Evolutionary conservation across 2,797 vertebrate species (phyloP).

Genomic region (Todus mexicanus): DNA sequence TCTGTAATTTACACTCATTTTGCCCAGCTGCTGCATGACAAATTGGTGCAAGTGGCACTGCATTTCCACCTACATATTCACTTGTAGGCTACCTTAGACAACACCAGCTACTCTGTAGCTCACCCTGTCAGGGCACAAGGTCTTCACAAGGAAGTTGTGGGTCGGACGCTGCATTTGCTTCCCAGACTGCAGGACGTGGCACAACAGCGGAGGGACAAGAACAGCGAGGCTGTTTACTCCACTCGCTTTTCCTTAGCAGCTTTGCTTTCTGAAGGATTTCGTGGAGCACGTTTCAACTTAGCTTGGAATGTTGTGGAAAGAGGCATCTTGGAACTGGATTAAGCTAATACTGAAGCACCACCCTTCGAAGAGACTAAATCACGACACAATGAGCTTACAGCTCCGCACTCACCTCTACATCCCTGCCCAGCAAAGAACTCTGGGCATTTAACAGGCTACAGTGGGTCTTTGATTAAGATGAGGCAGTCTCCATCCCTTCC

Average conservation of each 20-base stretch:
- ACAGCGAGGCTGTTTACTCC: neutral
- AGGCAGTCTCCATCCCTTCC: neutral
- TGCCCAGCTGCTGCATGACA: constrained; percentile 36
- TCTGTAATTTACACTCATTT: constrained; percentile 40
- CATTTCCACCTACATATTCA: constrained; percentile 46
- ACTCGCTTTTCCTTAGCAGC: neutral
- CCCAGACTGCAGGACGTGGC: neutral
- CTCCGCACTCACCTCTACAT: neutral
- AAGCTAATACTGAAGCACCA: neutral
- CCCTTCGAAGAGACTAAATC: neutral
- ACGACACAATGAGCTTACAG: neutral
- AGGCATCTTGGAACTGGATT: neutral
- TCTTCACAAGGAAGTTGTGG: neutral
- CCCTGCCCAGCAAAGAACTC: neutral
- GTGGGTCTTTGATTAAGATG: neutral
- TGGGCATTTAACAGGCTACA: neutral
- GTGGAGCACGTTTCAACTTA: fast-evolving
- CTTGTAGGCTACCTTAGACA: neutral
- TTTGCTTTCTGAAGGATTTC: neutral
- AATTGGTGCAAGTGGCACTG: constrained; percentile 24
- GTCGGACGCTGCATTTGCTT: neutral
- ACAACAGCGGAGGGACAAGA: neutral
- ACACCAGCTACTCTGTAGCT: neutral
- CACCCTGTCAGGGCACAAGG: neutral
- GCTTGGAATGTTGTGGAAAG: neutral